These are phyloP conservation scores for Philotrypesis tridentata DNA, from an alignment of 1,140 invertebrate species.

Conservation along the genomic window DNA sequence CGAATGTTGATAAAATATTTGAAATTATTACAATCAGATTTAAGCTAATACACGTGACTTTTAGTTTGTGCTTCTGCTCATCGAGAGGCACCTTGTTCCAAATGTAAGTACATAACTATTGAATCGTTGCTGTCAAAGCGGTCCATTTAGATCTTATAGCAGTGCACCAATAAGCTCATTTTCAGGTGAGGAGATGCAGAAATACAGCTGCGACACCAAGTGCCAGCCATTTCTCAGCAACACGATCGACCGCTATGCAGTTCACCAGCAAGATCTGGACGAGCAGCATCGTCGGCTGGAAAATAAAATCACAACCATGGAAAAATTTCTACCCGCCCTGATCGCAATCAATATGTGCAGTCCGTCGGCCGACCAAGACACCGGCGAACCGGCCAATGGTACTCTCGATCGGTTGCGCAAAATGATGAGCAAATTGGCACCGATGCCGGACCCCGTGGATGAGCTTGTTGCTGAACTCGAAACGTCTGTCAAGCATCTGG, in stretches of 20 bases:
- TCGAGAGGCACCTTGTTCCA: not conserved
- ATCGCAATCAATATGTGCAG: slow-evolving; percentile 60
- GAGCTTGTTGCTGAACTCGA: slow-evolving; percentile 57
- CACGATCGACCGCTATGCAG: slow-evolving; percentile 45
- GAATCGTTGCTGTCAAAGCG: too few relatives aligned
- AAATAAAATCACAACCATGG: slow-evolving; percentile 63
- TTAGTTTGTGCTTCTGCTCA: not conserved
- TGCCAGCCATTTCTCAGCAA: not conserved
- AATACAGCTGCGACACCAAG: not conserved
- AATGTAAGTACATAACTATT: not conserved
- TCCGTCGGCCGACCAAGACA: slow-evolving; percentile 19
- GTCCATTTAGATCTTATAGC: too few relatives aligned
- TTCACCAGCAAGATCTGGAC: slow-evolving; percentile 58
- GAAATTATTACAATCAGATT: not conserved
- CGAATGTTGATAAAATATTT: too few relatives aligned
- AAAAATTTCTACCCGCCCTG: slow-evolving; percentile 65
- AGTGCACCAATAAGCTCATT: not conserved
- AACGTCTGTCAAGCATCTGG: slow-evolving; percentile 53
- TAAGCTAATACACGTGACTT: not conserved
- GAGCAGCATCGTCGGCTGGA: slow-evolving; percentile 56
- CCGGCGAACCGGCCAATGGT: too few relatives aligned
- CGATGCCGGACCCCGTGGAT: slow-evolving; percentile 59
- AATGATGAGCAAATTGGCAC: slow-evolving; percentile 59
- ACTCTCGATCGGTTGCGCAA: slow-evolving; percentile 41
- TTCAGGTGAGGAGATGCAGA: not conserved